Evolutionary conservation across 2,113 vertebrate species (phyloP), one percentile per base, ranked within the genome.

Genomic region (Melanerpes aurifrons): DNA sequence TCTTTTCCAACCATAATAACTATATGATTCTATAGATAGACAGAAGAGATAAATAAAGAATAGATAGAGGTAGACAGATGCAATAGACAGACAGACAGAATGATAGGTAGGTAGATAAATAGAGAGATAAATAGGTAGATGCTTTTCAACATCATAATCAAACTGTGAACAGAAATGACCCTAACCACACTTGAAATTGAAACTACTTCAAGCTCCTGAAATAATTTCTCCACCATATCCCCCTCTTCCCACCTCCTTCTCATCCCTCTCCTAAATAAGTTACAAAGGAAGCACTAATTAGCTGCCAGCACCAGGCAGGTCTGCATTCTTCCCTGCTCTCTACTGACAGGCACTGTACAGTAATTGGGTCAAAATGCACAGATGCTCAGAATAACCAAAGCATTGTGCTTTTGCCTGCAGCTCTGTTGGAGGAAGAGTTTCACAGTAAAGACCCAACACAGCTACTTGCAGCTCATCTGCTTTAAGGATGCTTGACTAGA

Each of bases 301-400:
- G 64, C 77, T 93, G 13, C 12, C 94, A 93, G 92, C 47, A 70
- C 5, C 78, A 91, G 80, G 57, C 94, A 69, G 5, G 8, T 58
- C 69, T 61, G 62, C 20, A 24, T 80, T 89, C 25, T 13, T 26
- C 16, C 59, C 86, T 85, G 79, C 78, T 89, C 59, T 74, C 48
- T 31, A 0, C 74, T 82, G 87, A 56, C 89, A 96, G 85, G 80
- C n/a, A 86, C 87, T 35, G 48, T 19, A 67, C 87, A 79, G 68
- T 5, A 96, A 96, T 7, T 95, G 94, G 92, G 95, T 95, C 95
- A 96, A 76, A 62, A 62, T 1, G 2, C 92, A 67, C 82, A 79
- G 89, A 57, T 80, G 92, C 86, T 93, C 85, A 43, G 92, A 78
- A 89, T 87, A 87, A 64, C 85, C 76, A 82, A 79, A 19, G 86